Base-by-base conservation (phyloP, 2,888 invertebrate species). In the Hirtodrosophila cameraria region DNA sequence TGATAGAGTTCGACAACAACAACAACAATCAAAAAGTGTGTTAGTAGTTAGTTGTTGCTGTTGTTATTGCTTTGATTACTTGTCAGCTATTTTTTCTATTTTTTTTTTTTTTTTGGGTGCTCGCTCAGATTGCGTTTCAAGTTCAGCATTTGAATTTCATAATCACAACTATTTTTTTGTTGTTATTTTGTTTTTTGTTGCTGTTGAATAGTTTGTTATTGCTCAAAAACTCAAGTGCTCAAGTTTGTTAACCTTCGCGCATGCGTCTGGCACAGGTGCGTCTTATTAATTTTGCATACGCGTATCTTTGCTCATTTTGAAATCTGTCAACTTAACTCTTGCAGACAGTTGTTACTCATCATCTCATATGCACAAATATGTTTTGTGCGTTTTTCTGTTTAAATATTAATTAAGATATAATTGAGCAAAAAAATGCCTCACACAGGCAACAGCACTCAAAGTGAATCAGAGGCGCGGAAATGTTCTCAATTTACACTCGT, bases 91-190 rank as follows among this genome's bases (percentile, higher is more conserved):
- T 46, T 6, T 38, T 27, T 35, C 52, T 43, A 27, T 43, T 38
- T 18, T 55, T 46, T 18, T n/a, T 59, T 38, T 59, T 73, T 70
- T 66, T 65, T 33, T 61, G 69, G 64, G 52, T 27, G 43, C 36
- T 41, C 11, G 28, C 50, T 35, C 16, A 60, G 78, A 77, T 80
- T 80, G 58, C 52, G 67, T 62, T 81, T 84, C 84, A 84, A 84
- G 80, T 73, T 80, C 75, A 60, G 45, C 36, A 33, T 39, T 53
- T 54, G 38, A 65, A 69, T 62, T 64, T 61, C 42, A 50, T 67
- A 73, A 79, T 83, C 72, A 63, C 49, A 64, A 61, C 43, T 33
- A 38, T 15, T 48, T 46, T 35, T 41, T 15, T 30, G 39, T 45
- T 38, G 38, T 62, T 61, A 31, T 46, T 67, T 43, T 39, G 16